phyloP scores from a whole-genome alignment of 2,113 vertebrate species.

The Grantiella picta region DNA sequence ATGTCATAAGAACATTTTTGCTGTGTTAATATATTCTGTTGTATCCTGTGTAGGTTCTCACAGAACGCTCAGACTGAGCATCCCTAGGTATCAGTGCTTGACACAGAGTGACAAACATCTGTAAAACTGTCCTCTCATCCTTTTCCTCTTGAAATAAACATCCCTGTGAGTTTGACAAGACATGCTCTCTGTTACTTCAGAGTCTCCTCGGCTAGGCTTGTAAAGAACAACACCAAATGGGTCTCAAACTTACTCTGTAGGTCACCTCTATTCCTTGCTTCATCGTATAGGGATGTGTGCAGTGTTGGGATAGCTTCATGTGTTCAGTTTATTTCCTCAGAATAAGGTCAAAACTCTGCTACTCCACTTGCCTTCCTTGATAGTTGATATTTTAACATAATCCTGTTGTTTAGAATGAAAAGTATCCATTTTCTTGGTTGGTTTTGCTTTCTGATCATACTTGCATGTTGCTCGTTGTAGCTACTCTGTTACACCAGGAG shows the following conservation, averaged over 20 bases:
- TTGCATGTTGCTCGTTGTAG: neutral
- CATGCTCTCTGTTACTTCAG: neutral
- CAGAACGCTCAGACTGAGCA: neutral
- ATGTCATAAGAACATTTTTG: neutral
- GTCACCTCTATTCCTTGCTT: neutral
- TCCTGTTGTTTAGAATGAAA: neutral
- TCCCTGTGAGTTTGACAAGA: neutral
- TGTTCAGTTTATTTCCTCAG: neutral
- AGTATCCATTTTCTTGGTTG: neutral
- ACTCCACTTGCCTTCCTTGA: neutral
- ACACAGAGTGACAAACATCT: neutral
- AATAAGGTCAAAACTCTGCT: neutral
- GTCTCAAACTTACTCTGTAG: neutral
- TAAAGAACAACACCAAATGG: neutral
- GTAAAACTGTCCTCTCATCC: neutral
- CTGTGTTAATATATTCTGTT: neutral
- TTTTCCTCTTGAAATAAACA: neutral
- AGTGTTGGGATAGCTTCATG: neutral
- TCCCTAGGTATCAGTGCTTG: neutral
- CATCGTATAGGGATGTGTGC: fast-evolving
- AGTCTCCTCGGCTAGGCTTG: neutral
- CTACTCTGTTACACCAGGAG: neutral
- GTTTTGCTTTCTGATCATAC: neutral
- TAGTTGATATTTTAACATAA: neutral
- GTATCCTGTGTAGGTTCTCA: neutral